A percentile compares a stretch with the other conserved stretches of the same genome.
These are phyloP conservation scores for Antheraea yamamai DNA, from an alignment of 2,888 invertebrate species.

Conservation along the genomic window DNA sequence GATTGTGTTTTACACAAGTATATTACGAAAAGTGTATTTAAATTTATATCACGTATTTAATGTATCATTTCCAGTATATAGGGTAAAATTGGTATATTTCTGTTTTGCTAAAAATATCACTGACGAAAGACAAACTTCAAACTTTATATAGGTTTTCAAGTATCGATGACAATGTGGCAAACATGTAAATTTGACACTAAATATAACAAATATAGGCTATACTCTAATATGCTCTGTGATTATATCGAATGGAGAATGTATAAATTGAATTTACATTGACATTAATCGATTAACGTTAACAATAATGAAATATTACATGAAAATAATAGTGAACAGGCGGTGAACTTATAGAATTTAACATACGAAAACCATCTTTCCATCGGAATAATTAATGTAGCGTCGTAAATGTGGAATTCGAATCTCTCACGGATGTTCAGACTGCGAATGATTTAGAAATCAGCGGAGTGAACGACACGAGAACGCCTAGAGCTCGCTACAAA, in stretches of 20 bases:
- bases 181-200: not conserved
- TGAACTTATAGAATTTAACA: not conserved
- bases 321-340: not conserved
- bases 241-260: not conserved
- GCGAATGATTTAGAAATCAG: conserved; percentile 65
- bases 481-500: conserved; percentile 49
- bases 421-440: conserved; percentile 62
- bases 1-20: not conserved
- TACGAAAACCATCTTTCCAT: conserved; percentile 24
- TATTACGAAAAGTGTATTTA: not conserved
- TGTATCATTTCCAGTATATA: not conserved
- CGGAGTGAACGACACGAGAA: conserved; percentile 59
- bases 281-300: not conserved
- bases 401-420: conserved; percentile 62
- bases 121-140: not conserved
- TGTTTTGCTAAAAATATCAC: not conserved
- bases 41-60: not conserved
- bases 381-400: conserved; percentile 48
- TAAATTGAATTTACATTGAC: not conserved
- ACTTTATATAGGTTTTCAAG: not conserved
- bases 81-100: not conserved
- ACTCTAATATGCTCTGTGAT: no score
- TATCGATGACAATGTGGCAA: not conserved
- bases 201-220: not conserved
- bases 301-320: not conserved